Evolutionary conservation across 2,113 vertebrate species (phyloP), one percentile per base, ranked within the genome.

Genomic region (Mastomys coucha): DNA sequence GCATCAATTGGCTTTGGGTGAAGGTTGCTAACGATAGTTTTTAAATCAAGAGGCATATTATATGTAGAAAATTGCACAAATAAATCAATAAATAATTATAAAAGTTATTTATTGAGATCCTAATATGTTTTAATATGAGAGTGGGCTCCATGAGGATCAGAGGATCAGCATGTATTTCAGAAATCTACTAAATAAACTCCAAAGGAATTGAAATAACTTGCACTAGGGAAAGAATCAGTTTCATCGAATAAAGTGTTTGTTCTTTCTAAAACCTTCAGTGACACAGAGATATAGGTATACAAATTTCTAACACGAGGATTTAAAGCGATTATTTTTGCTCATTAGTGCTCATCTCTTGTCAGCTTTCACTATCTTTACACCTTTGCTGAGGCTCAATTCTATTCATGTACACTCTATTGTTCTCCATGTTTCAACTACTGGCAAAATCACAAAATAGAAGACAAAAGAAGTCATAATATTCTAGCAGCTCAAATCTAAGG

Each of bases 401-500:
- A 96, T 98, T 98, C 98, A 94, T 89, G 96, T 93, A 95, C 92
- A 97, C 63, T 96, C 98, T 98, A 95, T 98, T 98, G 98, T 98
- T 96, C 96, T 98, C 93, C 96, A 75, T 96, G 91, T 93, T 96
- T 97, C 97, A 97, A 96, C 97, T 97, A 92, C 94, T 90, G 96
- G 89, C 96, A 97, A 97, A 95, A 97, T 97, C 98, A 97, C 96
- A 96, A 98, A 98, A 98, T 95, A 98, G 90, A 97, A 98, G 96
- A 98, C 94, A 98, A 97, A 97, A 96, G 93, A 97, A 97, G 93
- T 91, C 97, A 96, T 98, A 98, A 94, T 97, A 98, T 98, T 97
- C 96, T 98, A 98, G 95, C 95, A 98, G 97, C 95, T 98, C 96
- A 93, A 81, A 94, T 97, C 89, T 90, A 97, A 97, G 94, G 88